Base-by-base conservation (phyloP, 30 jellyfish, hydroid and myxozoan genomes). In the Chrysaora quinquecirrha region DNA sequence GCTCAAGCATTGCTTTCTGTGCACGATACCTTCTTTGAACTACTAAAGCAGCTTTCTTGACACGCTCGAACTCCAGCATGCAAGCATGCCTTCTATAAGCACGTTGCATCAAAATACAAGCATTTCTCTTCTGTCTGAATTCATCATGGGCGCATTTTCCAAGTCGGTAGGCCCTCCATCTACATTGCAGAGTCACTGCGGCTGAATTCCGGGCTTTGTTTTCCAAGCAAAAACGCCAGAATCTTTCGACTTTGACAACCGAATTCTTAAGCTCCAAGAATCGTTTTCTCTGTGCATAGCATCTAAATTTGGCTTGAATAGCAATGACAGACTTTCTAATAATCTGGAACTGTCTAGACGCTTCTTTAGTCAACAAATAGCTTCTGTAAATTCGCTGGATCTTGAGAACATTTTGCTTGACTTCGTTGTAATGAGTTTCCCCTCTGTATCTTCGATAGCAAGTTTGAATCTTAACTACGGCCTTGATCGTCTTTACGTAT, bases 221-320 rank as follows among this genome's bases (percentile, higher is more conserved):
- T 25, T 49, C 79, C 31, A 81, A 6, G 23, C 29, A 33, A 16
- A 19, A 0, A 25, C 95, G 73, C 38, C 47, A 56, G n/a, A 6
- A 20, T 21, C 54, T 48, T 35, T 58, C 83, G 27, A 84, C 31
- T 9, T 56, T 64, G 3, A 46, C 27, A 14, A 63, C 95, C 1
- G 80, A 56, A 16, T 3, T 31, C 22, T 52, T 12, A 54, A 71
- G 21, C 0, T 23, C 64, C 14, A 43, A n/a, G 43, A 32, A 84
- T 50, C 47, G 24, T 75, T 46, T 84, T 21, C 82, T 47, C 48
- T 72, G 84, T 0, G 64, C 19, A 30, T 23, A 48, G 1, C 78
- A 73, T 52, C 85, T 73, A 2, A 24, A 27, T n/a, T 30, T 48
- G 7, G 96, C 83, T 72, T 87, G 96, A 24, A 87, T 35, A 58